Evolutionary conservation across 1,140 invertebrate genomes (phyloP), one percentile per base, ranked within the genome.

Genomic region (Rhynchophorus ferrugineus): DNA sequence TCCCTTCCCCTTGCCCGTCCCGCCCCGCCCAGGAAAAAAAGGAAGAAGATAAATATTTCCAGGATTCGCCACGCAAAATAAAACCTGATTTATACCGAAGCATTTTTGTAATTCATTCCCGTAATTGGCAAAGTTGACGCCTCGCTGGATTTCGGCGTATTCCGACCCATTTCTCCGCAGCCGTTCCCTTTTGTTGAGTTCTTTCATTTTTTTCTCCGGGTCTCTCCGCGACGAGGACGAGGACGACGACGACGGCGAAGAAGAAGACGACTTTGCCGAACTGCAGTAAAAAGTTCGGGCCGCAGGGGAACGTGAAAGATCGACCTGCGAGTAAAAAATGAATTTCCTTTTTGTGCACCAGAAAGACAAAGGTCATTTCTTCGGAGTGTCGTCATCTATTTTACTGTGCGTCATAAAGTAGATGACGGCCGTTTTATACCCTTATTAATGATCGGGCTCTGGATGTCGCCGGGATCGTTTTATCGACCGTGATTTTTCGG

Each of bases 111-210:
- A 61, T 61, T 63, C 58, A 58, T 60, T 60, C 50, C 39, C 44
- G 53, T 65, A 65, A 63, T 63, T 65, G 56, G 54, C 34, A 62
- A 63, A 65, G 60, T 60, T 62, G 61, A 61, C 58, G 60, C 53
- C 54, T 58, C 55, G 46, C 58, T 58, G 50, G 61, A 55, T 61
- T 59, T 58, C 48, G 18, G 29, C 22, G 49, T 44, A 56, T 65
- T 63, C 60, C 60, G 54, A 60, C 61, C 59, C 63, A 61, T 63
- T 65, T 65, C 63, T 57, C 59, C 58, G 59, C 59, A 58, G 57
- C 61, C 59, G 59, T 41, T 49, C 41, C 24, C 38, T 55, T 60
- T 65, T 58, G 54, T 59, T 54, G 56, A 48, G 49, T 54, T 58
- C 49, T 58, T 55, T 41, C 45, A 56, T 57, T 61, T 61, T 61